These are phyloP conservation scores for Aplidium turbinatum DNA, from an alignment of 23 tunicate species.

Conservation along the genomic window DNA sequence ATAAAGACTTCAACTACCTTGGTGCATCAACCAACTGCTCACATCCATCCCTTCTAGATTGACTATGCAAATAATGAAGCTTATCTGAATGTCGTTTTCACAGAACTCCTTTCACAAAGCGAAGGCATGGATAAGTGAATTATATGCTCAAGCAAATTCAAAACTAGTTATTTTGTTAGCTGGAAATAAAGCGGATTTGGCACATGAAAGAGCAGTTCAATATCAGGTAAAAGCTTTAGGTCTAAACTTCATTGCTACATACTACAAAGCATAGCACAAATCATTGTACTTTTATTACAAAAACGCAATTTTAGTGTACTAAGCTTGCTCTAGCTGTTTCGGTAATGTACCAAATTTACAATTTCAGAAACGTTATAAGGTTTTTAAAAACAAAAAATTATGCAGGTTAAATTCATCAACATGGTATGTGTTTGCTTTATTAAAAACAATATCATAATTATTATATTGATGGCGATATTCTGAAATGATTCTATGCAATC, in stretches of 20 bases:
- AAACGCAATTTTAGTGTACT: background rate
- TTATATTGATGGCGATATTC: no score
- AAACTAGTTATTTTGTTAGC: conserved; percentile 27
- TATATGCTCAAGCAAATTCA: conserved; percentile 20
- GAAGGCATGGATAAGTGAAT: conserved; percentile 36
- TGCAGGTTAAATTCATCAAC: no score
- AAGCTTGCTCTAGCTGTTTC: background rate
- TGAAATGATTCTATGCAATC: no score
- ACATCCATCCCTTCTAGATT: no score
- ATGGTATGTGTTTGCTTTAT: no score
- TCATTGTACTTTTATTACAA: background rate
- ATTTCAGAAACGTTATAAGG: background rate
- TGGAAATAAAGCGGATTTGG: conserved; percentile 47
- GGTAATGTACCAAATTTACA: background rate
- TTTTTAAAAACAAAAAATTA: no score
- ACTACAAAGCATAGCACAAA: no score
- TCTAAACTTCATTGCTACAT: no score
- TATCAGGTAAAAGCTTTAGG: background rate
- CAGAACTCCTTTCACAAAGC: conserved; percentile 25
- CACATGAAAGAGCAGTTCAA: conserved; percentile 22
- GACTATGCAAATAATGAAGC: no score
- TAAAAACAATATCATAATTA: no score
- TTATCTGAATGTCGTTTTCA: background rate
- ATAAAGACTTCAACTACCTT: no score
- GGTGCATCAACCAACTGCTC: no score